Evolutionary conservation across 2,797 vertebrate genomes (phyloP), one percentile per base, ranked within the genome.

Genomic region (Siniperca obscura): DNA sequence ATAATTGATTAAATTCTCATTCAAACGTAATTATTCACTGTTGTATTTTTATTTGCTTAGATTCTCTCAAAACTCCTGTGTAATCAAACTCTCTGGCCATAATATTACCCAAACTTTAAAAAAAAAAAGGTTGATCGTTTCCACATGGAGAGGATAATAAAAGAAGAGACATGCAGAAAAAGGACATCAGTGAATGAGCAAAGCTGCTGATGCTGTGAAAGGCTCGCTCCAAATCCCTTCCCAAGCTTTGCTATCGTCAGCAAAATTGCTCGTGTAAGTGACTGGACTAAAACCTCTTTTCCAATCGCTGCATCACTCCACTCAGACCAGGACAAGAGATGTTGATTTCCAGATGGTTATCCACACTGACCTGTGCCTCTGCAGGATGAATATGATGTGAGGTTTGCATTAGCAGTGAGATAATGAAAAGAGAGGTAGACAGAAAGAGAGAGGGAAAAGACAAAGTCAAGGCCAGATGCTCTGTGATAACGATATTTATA

Each of bases 211-310:
- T 22, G 34, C 44, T 30, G 21, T 64, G 21, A 62, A 75, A 70
- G 42, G 7, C 25, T n/a, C 48, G 30, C 59, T 83, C n/a, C 61
- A 57, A 80, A 70, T 87, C 74, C 64, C 77, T 46, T 30, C 22
- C 38, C 12, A 30, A 16, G 22, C 48, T 65, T 72, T 82, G 25
- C 42, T 55, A 44, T 22, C 22, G 50, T 87, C 77, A 70, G 76
- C 71, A 72, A 40, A 56, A 50, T 11, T 34, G 40, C 72, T 6
- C 2, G 0, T 17, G 17, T 10, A 36, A 50, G 38, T 70, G 53
- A 80, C 60, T 56, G 38, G 53, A 38, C 60, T 83, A 80, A 87
- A 85, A 59, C 53, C 38, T 76, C 65, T 59, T 44, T 21, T 61
- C 56, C 25, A 79, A 55, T 71, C 36, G 70, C 62, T 82, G 36